Evolutionary conservation across 2,113 vertebrate genomes (phyloP).

Genomic region (Myxocyprinus asiaticus): DNA sequence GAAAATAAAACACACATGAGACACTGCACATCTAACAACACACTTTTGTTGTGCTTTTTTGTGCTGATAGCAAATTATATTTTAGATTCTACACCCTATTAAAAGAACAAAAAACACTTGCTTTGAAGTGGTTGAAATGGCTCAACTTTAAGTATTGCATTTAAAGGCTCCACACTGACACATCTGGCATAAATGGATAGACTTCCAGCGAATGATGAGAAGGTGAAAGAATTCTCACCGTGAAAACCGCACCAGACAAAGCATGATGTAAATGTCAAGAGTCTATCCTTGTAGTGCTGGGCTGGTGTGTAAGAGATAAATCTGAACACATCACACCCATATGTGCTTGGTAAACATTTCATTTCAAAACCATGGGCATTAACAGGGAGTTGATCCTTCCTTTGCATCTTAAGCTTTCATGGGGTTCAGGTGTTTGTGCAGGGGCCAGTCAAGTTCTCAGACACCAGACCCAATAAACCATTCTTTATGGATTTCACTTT

Average conservation of each 20-base stretch:
- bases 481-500: too few species aligned
- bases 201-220: not conserved
- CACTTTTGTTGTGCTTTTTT: too few species aligned
- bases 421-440: too few species aligned
- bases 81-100: not conserved
- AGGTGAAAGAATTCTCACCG: not conserved
- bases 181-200: not conserved
- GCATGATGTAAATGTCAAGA: not conserved
- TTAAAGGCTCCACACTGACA: not conserved
- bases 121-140: conserved; percentile 7
- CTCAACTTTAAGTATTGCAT: not conserved
- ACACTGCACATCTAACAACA: not conserved
- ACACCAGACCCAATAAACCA: too few species aligned
- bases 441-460: too few species aligned
- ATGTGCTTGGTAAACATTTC: too few species aligned
- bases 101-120: not conserved
- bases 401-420: too few species aligned
- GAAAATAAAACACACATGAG: conserved; percentile 16
- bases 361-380: too few species aligned
- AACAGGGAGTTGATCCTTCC: too few species aligned
- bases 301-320: too few species aligned
- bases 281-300: too few species aligned
- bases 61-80: not conserved
- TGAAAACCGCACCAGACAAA: not conserved
- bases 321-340: too few species aligned